phyloP scores from a whole-genome alignment of 1,140 invertebrate species.

The Radopholus similis region DNA sequence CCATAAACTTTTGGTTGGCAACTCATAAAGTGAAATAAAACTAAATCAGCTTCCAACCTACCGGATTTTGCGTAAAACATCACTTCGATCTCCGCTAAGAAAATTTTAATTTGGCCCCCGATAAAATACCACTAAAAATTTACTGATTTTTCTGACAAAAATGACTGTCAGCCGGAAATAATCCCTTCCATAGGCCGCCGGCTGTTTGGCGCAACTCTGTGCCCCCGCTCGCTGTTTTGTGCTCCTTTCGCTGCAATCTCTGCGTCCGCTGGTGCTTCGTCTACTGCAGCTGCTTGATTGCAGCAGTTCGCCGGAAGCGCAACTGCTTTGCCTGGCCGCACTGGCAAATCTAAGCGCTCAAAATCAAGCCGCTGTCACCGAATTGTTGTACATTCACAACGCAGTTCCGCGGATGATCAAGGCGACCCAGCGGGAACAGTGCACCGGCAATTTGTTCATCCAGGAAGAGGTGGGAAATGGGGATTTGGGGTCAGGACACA shows the following conservation, averaged over 20 bases:
- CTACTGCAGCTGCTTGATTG: slow-evolving; percentile 4
- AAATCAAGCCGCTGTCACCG: background rate
- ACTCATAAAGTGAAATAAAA: no score
- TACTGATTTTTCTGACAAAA: no score
- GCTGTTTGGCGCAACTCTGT: slow-evolving; percentile 15
- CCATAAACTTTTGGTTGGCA: no score
- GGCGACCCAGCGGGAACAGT: background rate
- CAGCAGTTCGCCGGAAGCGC: slow-evolving; percentile 5
- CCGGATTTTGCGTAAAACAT: no score
- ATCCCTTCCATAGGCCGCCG: slow-evolving; percentile 6
- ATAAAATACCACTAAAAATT: no score
- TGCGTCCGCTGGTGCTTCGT: background rate
- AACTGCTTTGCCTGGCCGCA: slow-evolving; percentile 21
- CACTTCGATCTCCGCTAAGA: no score
- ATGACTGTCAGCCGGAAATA: no score
- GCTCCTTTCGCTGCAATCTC: background rate
- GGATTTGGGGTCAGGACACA: no score
- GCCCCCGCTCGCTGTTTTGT: slow-evolving; percentile 19
- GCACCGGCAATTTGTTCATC: slow-evolving; percentile 13
- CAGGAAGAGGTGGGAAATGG: slow-evolving; percentile 18
- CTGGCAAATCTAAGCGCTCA: slow-evolving; percentile 29
- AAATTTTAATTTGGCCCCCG: no score
- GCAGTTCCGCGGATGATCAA: slow-evolving; percentile 17
- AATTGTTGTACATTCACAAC: slow-evolving; percentile 23
- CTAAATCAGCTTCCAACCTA: no score